Evolutionary conservation across 1,140 invertebrate genomes (phyloP).

Genomic region (Drosophila mojavensis): DNA sequence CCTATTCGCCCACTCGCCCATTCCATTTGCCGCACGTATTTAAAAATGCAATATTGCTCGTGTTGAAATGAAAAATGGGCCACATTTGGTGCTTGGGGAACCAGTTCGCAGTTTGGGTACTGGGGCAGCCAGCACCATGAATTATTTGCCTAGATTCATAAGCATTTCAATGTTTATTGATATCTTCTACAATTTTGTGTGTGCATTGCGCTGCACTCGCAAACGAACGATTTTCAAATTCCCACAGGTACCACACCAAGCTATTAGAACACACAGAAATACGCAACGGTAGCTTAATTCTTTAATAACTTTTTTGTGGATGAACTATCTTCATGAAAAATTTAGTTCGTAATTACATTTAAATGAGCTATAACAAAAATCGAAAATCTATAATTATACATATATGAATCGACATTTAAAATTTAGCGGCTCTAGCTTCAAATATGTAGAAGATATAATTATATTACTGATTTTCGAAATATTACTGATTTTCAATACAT

Average conservation of each 20-base stretch:
- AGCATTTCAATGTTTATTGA: conserved; percentile 74
- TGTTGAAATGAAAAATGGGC: conserved; percentile 74
- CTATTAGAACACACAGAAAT: too few species aligned
- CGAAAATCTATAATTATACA: too few species aligned
- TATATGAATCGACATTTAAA: too few species aligned
- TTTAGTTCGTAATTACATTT: too few species aligned
- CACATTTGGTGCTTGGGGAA: conserved; percentile 52
- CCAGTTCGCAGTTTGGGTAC: conserved; percentile 13
- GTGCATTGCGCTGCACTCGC: conserved; percentile 18
- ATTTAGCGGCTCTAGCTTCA: too few species aligned
- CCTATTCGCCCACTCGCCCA: background rate
- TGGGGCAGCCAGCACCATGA: conserved; percentile 45
- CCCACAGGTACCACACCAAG: background rate
- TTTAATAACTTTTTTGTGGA: too few species aligned
- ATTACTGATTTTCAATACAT: too few species aligned
- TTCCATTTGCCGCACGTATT: conserved; percentile 41
- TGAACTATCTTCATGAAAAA: too few species aligned
- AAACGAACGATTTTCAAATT: background rate
- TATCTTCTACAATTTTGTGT: conserved; percentile 13
- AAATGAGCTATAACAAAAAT: too few species aligned
- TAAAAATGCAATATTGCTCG: conserved; percentile 76
- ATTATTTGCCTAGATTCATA: conserved; percentile 62
- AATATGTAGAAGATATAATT: too few species aligned
- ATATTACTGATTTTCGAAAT: too few species aligned
- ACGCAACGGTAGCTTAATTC: too few species aligned